phyloP scores from a whole-genome alignment of 1,140 invertebrate species.

The Rhopalosiphum maidis region DNA sequence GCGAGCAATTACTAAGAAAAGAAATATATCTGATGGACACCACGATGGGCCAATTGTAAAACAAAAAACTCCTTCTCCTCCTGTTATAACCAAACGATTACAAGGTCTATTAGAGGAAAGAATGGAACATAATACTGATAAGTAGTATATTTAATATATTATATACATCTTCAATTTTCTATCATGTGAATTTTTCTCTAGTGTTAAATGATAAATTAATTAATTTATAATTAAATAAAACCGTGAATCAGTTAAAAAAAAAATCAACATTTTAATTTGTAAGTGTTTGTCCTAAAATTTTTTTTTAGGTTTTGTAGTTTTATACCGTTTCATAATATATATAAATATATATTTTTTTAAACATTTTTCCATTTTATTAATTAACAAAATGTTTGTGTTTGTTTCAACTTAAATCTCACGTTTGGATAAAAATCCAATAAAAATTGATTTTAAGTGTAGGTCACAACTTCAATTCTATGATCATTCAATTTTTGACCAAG shows the following conservation, averaged over 20 bases:
- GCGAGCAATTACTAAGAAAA: slow-evolving; percentile 66
- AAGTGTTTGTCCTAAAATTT: background rate
- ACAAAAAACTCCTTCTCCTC: slow-evolving; percentile 62
- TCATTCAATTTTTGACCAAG: background rate
- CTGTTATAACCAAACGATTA: slow-evolving; percentile 66
- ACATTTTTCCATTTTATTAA: background rate
- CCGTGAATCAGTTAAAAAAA: background rate
- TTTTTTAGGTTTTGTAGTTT: background rate
- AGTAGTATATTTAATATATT: background rate
- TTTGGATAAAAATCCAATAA: background rate
- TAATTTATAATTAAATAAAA: background rate
- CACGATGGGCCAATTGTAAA: slow-evolving; percentile 62
- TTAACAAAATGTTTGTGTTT: background rate
- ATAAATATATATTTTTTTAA: background rate
- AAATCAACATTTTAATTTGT: background rate
- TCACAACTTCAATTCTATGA: background rate
- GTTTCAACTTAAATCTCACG: background rate
- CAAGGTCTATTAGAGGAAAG: slow-evolving; percentile 69
- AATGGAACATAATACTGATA: slow-evolving; percentile 60
- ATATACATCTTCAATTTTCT: slow-evolving; percentile 24
- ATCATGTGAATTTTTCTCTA: slow-evolving; percentile 42
- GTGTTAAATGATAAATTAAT: background rate
- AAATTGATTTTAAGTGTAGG: background rate
- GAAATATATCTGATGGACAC: slow-evolving; percentile 66
- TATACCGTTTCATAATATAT: background rate